Percentiles rank a stretch among this genome's conserved stretches.
phyloP scores from a whole-genome alignment of 2,113 vertebrate genomes.

The Bubo bubo region DNA sequence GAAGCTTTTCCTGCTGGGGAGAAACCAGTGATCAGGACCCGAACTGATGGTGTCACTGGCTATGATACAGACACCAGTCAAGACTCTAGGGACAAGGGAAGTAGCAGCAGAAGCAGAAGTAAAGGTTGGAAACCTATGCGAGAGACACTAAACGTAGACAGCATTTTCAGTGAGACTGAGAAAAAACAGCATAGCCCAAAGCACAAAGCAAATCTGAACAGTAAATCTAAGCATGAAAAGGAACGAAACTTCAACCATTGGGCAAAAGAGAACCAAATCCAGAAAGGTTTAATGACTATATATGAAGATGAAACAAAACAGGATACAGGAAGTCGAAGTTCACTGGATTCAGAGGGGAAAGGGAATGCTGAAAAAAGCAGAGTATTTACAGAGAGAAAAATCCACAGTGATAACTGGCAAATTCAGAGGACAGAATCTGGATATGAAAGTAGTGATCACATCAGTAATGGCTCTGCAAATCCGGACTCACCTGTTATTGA shows the following conservation, averaged over 20 bases:
- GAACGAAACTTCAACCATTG: conserved; percentile 71
- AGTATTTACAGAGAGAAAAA: conserved; percentile 70
- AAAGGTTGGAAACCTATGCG: conserved; percentile 89
- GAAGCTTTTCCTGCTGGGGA: conserved; percentile 47
- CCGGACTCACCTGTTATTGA: conserved; percentile 85
- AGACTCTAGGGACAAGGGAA: conserved; percentile 80
- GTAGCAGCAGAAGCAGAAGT: conserved; percentile 65
- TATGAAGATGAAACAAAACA: conserved; percentile 91
- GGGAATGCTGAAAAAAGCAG: conserved; percentile 77
- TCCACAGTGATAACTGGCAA: conserved; percentile 84
- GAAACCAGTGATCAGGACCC: conserved; percentile 42
- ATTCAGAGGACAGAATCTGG: conserved; percentile 92
- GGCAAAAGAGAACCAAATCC: conserved; percentile 81
- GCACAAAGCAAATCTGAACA: conserved; percentile 61
- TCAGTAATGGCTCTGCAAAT: conserved; percentile 88
- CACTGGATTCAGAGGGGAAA: conserved; percentile 83
- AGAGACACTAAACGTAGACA: conserved; percentile 92
- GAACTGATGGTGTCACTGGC: conserved; percentile 73
- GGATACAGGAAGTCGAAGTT: conserved; percentile 84
- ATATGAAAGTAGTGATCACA: conserved; percentile 91
- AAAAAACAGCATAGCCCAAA: conserved; percentile 81
- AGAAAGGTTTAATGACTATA: conserved; percentile 91
- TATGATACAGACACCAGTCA: conserved; percentile 92
- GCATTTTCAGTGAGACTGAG: conserved; percentile 87
- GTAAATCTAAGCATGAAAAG: conserved; percentile 71